Base-by-base conservation (phyloP, 1,140 invertebrate species). In the Drosophila setifemur region DNA sequence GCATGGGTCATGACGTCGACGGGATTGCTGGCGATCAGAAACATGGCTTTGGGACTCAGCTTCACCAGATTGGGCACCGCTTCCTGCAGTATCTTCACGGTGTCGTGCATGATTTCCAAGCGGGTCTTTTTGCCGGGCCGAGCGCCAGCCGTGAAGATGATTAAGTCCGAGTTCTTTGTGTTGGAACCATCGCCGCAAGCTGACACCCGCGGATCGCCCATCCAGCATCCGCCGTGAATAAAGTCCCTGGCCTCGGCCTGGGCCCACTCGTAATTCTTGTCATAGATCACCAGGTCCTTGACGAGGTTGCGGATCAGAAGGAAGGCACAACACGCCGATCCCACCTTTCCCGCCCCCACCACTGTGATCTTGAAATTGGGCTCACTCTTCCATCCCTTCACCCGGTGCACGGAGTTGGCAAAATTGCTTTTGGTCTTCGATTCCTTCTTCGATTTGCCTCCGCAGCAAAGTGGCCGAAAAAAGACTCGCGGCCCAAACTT, bases 1-100 rank as follows among this genome's bases (percentile, higher is more conserved):
- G 97, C 95, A 79, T 96, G 97, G 0, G 96, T 96, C 45, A 98
- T 90, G 50, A 97, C 94, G 87, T 98, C 97, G 1, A 96, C 95
- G 37, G 96, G 97, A 90, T 98, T 97, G 33, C 95, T 96, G 0
- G 97, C 95, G 55, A 98, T 93, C 2, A 98, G 77, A 2, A 97
- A 91, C 16, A 96, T 94, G 1, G 96, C 94, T 35, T 97, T 93
- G 0, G 97, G 96, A 60, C 96, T 97, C 86, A 96, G 93, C 83
- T 96, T 93, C 1, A 97, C 93, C 2, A 97, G 90, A 77, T 92
- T 29, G 2, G 96, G 96, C 55, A 97, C 94, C 35, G 96, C 95
- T 14, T 90, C 90, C 89, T 97, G 97, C 60, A 97, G 94, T 18
- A 98, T 96, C 44, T 97, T 95, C 0, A 96, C 94, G 88, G 97